Evolutionary conservation across 2,888 invertebrate genomes (phyloP).

Genomic region (Ophion ellenae): DNA sequence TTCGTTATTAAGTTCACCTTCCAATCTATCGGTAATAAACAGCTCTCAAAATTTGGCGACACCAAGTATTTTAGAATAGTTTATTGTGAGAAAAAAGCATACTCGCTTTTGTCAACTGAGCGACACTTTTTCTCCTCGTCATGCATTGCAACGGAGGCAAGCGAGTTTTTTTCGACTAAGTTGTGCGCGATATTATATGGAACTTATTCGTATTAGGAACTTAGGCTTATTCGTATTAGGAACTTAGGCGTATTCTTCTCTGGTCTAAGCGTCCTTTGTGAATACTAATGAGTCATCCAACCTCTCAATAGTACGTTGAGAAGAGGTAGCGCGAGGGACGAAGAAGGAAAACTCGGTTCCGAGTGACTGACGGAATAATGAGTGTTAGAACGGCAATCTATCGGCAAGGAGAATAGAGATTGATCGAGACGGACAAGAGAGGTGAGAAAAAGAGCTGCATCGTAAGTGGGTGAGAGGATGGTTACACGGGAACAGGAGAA

Average conservation of each 20-base stretch:
- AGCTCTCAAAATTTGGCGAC: slow-evolving; percentile 3
- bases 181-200: background rate
- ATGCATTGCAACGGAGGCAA: slow-evolving; percentile 55
- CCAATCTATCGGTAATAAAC: background rate
- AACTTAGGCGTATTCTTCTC: slow-evolving; percentile 23
- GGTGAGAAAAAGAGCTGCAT: slow-evolving; percentile 28
- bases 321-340: background rate
- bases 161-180: slow-evolving; percentile 45
- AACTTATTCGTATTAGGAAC: slow-evolving; percentile 20
- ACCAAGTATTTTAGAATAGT: background rate
- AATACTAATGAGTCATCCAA: slow-evolving; percentile 65
- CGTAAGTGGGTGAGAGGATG: slow-evolving; percentile 25
- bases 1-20: too few relatives aligned
- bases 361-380: too few relatives aligned
- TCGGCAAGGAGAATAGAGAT: background rate
- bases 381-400: slow-evolving; percentile 9
- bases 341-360: too few relatives aligned
- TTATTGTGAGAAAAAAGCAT: background rate
- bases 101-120: background rate
- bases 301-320: slow-evolving; percentile 61
- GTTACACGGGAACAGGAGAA: slow-evolving; percentile 1
- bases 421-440: slow-evolving; percentile 1
- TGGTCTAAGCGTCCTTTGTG: slow-evolving; percentile 25
- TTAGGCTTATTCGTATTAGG: too few relatives aligned
- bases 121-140: slow-evolving; percentile 38